Evolutionary conservation across 2,888 invertebrate genomes (phyloP), one percentile per base, ranked within the genome.

Genomic region (Drosophila mimica): DNA sequence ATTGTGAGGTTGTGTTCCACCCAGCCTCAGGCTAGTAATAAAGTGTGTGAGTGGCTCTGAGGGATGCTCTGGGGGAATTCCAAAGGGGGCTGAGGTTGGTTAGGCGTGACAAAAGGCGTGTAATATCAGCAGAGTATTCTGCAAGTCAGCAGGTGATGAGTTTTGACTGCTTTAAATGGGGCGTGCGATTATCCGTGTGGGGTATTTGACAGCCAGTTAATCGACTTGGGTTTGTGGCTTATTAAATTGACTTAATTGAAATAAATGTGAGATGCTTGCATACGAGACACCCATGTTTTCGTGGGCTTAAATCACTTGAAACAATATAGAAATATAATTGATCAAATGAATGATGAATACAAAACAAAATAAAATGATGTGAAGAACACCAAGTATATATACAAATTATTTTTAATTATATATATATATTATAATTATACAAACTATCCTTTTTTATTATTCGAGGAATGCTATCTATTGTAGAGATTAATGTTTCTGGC

Each of bases 91-190:
- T 46, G 46, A 4, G 4, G 2, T 25, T 15, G 25, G 46, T 15
- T 46, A 25, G 65, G 60, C 48, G 70, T 66, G 68, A 56, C 71
- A 48, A 57, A 59, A 40, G 70, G 70, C 59, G 67, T 83, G 71
- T 76, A 80, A 75, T 80, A 76, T 71, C 58, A 69, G 48, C 63
- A 57, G 59, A 74, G 77, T 82, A 84, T 75, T 57, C 68, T 46
- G 67, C 57, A 77, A 82, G 77, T 77, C 83, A 82, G 88, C 88
- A 88, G 86, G 86, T 82, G 86, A 82, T 88, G 71, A 72, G 64
- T 79, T 72, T 65, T 5, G 48, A 46, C 46, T 43, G 34, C 62
- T 33, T 58, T 49, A 67, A 70, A 60, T 63, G 58, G 20, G 8
- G 28, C 63, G 46, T 64, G 49, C 48, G 49, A 54, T 60, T 60